phyloP scores from a whole-genome alignment of 2,113 vertebrate species.

The Machaerirhynchus nigripectus region DNA sequence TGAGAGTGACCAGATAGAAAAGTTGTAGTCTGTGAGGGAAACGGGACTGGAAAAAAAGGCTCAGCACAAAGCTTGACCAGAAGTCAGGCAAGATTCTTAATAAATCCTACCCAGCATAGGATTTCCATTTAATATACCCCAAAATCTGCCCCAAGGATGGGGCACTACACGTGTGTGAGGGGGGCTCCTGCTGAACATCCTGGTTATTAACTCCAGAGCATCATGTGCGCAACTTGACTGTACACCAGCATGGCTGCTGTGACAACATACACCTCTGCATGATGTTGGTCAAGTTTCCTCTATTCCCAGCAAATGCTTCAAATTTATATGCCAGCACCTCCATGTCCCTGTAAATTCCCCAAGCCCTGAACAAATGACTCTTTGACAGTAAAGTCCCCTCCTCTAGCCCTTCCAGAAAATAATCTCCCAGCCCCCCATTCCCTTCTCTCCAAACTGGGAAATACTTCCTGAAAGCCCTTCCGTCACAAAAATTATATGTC shows the following conservation, averaged over 20 bases:
- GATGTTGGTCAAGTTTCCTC: not conserved
- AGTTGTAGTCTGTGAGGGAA: not conserved
- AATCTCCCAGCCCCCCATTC: accelerated
- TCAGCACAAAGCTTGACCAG: not conserved
- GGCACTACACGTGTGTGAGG: accelerated
- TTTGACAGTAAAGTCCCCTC: not conserved
- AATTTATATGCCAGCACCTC: not conserved
- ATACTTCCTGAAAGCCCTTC: not conserved
- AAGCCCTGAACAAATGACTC: not conserved
- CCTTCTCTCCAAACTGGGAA: not conserved
- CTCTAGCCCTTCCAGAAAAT: not conserved
- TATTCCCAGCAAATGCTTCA: not conserved
- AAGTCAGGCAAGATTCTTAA: not conserved
- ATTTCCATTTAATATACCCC: not conserved
- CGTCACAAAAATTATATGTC: not conserved
- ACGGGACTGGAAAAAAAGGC: not conserved
- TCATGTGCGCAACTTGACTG: accelerated
- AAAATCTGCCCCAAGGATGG: not conserved
- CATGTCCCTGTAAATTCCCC: not conserved
- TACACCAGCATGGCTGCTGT: not conserved
- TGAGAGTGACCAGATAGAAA: not conserved
- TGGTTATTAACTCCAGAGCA: not conserved
- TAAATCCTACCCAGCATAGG: not conserved
- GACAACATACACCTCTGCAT: not conserved
- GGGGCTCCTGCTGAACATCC: not conserved